Evolutionary conservation across 2,113 vertebrate genomes (phyloP).

Genomic region (Chiloscyllium plagiosum): DNA sequence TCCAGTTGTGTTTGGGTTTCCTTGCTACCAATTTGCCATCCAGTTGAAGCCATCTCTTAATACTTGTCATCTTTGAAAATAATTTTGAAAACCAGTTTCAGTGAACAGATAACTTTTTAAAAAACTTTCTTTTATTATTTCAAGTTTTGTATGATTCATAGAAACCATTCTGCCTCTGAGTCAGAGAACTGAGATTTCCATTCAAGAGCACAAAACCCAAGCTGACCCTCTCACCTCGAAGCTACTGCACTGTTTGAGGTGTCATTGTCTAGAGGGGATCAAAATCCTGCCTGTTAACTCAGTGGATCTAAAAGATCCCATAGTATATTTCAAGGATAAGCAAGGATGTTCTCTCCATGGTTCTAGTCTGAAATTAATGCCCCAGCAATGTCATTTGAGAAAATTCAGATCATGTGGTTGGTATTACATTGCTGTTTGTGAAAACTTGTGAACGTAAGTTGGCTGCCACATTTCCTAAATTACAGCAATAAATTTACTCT

Average conservation of each 20-base stretch:
- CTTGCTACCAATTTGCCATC: neutral
- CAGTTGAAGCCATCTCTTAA: neutral
- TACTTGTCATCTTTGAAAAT: neutral
- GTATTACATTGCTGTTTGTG: neutral
- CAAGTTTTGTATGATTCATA: neutral
- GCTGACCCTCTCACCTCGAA: neutral
- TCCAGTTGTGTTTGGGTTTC: neutral
- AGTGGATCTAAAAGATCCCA: neutral
- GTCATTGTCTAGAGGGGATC: neutral
- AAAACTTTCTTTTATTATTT: neutral
- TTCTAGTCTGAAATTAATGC: neutral
- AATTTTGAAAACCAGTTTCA: neutral
- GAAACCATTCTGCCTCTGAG: neutral
- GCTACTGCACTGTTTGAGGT: neutral
- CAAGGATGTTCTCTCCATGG: neutral
- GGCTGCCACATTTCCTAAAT: neutral
- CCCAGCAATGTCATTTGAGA: neutral
- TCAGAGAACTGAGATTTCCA: neutral
- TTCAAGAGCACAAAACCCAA: neutral
- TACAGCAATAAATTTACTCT: neutral
- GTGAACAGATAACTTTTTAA: neutral
- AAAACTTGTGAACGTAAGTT: neutral
- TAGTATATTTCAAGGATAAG: neutral
- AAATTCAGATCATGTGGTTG: neutral
- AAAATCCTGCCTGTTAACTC: neutral